Evolutionary conservation across 2,113 vertebrate genomes (phyloP).

Genomic region (Zapus hudsonius): DNA sequence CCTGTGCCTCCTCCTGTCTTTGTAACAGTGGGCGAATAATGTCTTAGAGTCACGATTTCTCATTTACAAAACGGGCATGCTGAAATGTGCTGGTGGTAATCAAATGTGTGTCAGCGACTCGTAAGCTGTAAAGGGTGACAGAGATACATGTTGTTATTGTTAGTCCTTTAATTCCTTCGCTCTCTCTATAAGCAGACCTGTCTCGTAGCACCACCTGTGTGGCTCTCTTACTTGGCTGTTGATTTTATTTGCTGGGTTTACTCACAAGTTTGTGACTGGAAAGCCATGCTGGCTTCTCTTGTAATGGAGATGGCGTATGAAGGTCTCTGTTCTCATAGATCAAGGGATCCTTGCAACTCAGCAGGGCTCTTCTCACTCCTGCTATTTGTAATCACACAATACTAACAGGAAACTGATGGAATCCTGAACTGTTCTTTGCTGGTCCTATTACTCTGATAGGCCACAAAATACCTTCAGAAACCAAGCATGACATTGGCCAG

Average conservation of each 20-base stretch:
- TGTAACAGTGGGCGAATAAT: neutral
- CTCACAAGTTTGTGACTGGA: neutral
- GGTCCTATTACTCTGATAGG: slow-evolving; percentile 4
- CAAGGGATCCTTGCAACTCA: neutral
- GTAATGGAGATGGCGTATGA: neutral
- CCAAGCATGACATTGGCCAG: slow-evolving; percentile 21
- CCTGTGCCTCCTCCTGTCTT: neutral
- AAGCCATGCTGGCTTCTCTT: neutral
- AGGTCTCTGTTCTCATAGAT: neutral
- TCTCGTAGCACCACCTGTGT: slow-evolving; percentile 16
- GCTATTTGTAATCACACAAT: neutral
- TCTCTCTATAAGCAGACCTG: slow-evolving; percentile 45
- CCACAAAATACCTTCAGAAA: slow-evolving; percentile 55
- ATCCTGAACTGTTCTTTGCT: slow-evolving; percentile 23
- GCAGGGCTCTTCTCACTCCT: neutral
- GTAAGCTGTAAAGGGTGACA: slow-evolving; percentile 10
- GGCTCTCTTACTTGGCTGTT: slow-evolving; percentile 8
- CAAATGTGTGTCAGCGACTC: slow-evolving; percentile 26
- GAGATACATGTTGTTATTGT: neutral
- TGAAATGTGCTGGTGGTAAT: neutral
- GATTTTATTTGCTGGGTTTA: slow-evolving; percentile 3
- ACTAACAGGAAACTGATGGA: slow-evolving; percentile 31
- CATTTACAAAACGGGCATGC: neutral
- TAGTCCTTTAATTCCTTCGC: slow-evolving; percentile 14
- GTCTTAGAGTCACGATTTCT: slow-evolving; percentile 25